A percentile compares a stretch with the other conserved stretches of the same genome.
phyloP scores from a whole-genome alignment of 2,797 vertebrate genomes.

The Avahi laniger region DNA sequence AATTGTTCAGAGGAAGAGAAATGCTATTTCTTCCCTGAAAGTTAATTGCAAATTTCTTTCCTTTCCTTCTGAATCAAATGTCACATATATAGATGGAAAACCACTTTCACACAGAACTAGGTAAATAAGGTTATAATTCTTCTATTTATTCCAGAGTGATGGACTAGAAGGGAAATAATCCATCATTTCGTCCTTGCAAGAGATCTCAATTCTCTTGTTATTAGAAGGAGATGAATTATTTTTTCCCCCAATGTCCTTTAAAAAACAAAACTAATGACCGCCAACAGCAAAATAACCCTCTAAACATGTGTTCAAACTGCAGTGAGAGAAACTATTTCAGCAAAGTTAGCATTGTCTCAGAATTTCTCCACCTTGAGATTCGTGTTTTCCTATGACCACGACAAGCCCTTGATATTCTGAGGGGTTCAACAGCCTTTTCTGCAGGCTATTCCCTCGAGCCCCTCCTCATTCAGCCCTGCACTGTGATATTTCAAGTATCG shows the following conservation, averaged over 20 bases:
- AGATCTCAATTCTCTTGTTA: not conserved
- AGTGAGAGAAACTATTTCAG: not conserved
- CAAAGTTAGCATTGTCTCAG: not conserved
- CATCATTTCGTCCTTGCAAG: not conserved
- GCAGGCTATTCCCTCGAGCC: not conserved
- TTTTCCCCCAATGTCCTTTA: not conserved
- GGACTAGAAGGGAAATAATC: not conserved
- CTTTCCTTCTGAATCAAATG: slow-evolving; percentile 64
- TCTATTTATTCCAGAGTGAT: not conserved
- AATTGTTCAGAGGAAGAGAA: slow-evolving; percentile 57
- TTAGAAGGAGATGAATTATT: not conserved
- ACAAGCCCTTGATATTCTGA: not conserved
- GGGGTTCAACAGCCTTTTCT: not conserved
- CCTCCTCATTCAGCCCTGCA: not conserved
- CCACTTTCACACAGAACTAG: slow-evolving; percentile 32
- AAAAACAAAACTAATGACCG: not conserved
- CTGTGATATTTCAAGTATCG: not conserved
- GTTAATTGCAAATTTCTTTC: slow-evolving; percentile 49
- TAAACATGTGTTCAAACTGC: not conserved
- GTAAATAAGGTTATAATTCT: not conserved
- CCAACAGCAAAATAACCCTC: not conserved
- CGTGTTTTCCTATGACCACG: not conserved
- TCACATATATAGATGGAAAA: slow-evolving; percentile 4
- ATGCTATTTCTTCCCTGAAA: slow-evolving; percentile 64
- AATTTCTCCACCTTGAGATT: not conserved